These are phyloP conservation scores for Drosophila nigromelanica DNA, from an alignment of 1,140 invertebrate genomes.

Conservation along the genomic window DNA sequence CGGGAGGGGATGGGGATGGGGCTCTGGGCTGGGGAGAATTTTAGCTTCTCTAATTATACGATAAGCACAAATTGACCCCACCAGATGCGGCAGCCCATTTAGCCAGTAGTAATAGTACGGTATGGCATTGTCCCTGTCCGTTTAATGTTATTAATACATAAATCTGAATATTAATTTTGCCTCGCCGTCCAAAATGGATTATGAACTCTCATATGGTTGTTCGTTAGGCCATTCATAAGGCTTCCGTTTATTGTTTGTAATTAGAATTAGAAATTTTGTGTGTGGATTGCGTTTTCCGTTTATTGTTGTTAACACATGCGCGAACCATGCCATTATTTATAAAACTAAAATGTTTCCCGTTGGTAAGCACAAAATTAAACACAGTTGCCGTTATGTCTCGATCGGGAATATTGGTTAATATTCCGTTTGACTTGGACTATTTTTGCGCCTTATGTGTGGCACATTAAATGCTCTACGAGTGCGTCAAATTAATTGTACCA, in stretches of 20 bases:
- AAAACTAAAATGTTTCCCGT: constrained; percentile 38
- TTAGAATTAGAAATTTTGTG: constrained; percentile 78
- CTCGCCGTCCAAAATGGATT: constrained; percentile 48
- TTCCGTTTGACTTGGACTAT: constrained; percentile 52
- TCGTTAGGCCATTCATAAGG: constrained; percentile 57
- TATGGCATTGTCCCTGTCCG: constrained; percentile 8
- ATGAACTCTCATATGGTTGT: constrained; percentile 52
- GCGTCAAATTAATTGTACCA: constrained; percentile 45
- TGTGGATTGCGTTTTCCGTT: constrained; percentile 54
- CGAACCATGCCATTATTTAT: constrained; percentile 26
- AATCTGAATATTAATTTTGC: constrained; percentile 77
- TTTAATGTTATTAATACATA: constrained; percentile 77
- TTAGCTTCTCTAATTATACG: constrained; percentile 65
- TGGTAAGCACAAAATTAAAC: constrained; percentile 70
- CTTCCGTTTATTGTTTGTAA: constrained; percentile 71
- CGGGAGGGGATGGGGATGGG: background rate
- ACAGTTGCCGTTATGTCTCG: constrained; percentile 39
- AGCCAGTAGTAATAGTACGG: background rate
- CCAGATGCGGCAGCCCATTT: constrained; percentile 32
- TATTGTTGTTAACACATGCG: constrained; percentile 55
- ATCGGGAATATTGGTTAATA: constrained; percentile 61
- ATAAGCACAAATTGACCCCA: constrained; percentile 75
- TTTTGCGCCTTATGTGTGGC: constrained; percentile 62
- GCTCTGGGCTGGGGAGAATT: constrained; percentile 1
- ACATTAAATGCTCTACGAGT: constrained; percentile 59